Conservation (phyloP, 2,888 invertebrate species). For the Pachycephus smyrnensis region DNA sequence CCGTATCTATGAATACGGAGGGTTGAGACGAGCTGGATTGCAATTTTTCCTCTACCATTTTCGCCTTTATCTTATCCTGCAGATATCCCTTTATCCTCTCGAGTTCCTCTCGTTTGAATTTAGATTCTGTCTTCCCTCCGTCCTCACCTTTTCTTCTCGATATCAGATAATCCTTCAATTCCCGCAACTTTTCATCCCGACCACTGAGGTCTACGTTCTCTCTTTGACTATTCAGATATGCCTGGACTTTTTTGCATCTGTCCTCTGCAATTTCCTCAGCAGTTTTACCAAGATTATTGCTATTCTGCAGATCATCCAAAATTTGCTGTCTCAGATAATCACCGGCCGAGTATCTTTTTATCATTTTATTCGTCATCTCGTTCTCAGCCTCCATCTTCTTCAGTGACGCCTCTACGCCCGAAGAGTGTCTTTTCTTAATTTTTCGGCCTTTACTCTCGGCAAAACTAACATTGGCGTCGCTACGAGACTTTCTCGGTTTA, state of each 20-base stretch:
- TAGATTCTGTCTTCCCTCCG: background rate
- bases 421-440: slow-evolving; percentile 41
- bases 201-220: background rate
- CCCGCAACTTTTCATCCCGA: slow-evolving; percentile 16
- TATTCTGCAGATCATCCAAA: slow-evolving; percentile 42
- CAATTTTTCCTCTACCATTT: slow-evolving; percentile 46
- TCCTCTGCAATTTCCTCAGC: slow-evolving; percentile 47
- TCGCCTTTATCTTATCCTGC: slow-evolving; percentile 44
- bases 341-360: slow-evolving; percentile 51
- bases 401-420: slow-evolving; percentile 27
- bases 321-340: slow-evolving; percentile 58
- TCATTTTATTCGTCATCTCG: background rate
- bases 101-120: slow-evolving; percentile 34
- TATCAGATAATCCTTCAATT: slow-evolving; percentile 19
- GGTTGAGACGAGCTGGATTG: background rate
- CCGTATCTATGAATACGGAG: background rate
- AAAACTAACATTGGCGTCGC: slow-evolving; percentile 44
- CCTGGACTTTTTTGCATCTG: slow-evolving; percentile 48
- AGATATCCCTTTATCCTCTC: slow-evolving; percentile 46
- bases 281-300: slow-evolving; percentile 29
- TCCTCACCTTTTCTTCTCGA: slow-evolving; percentile 7
- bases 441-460: slow-evolving; percentile 11
- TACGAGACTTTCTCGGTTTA: slow-evolving; percentile 52
- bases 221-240: slow-evolving; percentile 35
- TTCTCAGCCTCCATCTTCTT: slow-evolving; percentile 20